phyloP scores from a whole-genome alignment of 2,797 vertebrate genomes.

The Spondyliosoma cantharus region DNA sequence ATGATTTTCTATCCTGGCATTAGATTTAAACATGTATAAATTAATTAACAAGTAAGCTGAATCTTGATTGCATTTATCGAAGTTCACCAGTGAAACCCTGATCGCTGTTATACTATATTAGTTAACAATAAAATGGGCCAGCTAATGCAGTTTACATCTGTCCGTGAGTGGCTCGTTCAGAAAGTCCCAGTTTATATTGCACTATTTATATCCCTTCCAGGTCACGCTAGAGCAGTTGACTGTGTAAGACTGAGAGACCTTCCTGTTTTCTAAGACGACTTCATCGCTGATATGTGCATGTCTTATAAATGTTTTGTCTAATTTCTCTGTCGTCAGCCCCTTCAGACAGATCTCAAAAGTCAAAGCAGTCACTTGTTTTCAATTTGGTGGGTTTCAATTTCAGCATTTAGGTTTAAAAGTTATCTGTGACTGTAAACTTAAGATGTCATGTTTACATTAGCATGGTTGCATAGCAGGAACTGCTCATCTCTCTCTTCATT shows the following conservation, averaged over 20 bases:
- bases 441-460: conserved; percentile 56
- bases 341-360: conserved; percentile 13
- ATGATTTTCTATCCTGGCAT: neutral
- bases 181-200: conserved; percentile 74
- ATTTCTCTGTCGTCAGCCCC: neutral
- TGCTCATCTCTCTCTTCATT: conserved; percentile 7
- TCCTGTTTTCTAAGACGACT: conserved; percentile 49
- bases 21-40: conserved; percentile 47
- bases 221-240: conserved; percentile 63
- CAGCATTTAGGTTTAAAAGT: conserved; percentile 20
- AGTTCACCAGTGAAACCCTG: conserved; percentile 20
- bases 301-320: conserved; percentile 39
- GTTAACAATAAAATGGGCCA: conserved; percentile 29
- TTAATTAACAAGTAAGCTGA: neutral
- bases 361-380: conserved; percentile 16
- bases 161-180: conserved; percentile 41
- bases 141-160: conserved; percentile 41
- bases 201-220: conserved; percentile 77
- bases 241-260: conserved; percentile 40
- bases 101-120: conserved; percentile 28
- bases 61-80: conserved; percentile 27
- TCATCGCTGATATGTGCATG: conserved; percentile 50
- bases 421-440: conserved; percentile 35
- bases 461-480: neutral
- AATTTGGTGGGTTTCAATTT: conserved; percentile 19